Conservation (phyloP, 2,113 vertebrate genomes). For the Willisornis vidua region DNA sequence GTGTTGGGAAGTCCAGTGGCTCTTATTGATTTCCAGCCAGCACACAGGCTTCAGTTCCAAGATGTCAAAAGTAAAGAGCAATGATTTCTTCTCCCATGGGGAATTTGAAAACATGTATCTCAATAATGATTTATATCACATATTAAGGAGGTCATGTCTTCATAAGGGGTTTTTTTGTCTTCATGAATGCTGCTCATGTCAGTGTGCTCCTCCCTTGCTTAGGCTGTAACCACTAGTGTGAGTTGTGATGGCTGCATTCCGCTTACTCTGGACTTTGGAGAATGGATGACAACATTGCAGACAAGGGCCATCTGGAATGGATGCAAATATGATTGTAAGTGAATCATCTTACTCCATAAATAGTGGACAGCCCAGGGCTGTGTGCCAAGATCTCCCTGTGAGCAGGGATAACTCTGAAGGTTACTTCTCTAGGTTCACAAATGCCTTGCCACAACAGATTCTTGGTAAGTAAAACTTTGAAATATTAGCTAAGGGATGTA, state of each 20-base stretch:
- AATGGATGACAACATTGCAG: neutral
- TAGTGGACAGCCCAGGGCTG: neutral
- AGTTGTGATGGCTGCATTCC: neutral
- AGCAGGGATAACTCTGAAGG: neutral
- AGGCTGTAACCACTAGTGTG: neutral
- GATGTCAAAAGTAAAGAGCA: neutral
- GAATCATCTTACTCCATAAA: neutral
- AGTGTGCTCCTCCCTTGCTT: neutral
- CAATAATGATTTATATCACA: neutral
- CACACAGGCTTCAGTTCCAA: neutral
- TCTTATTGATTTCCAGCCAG: neutral
- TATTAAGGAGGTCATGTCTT: neutral
- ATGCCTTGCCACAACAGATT: neutral
- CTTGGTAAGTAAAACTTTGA: neutral
- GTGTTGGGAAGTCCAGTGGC: neutral
- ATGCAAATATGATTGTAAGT: neutral
- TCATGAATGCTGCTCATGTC: neutral
- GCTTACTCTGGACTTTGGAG: neutral
- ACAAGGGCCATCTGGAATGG: neutral
- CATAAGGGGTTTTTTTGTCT: neutral
- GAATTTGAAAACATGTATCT: neutral
- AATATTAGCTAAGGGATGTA: neutral
- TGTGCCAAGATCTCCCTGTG: neutral
- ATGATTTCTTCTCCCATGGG: neutral
- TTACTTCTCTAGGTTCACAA: neutral